Base-by-base conservation (phyloP, 2,113 vertebrate genomes). In the Dasyornis broadbenti region DNA sequence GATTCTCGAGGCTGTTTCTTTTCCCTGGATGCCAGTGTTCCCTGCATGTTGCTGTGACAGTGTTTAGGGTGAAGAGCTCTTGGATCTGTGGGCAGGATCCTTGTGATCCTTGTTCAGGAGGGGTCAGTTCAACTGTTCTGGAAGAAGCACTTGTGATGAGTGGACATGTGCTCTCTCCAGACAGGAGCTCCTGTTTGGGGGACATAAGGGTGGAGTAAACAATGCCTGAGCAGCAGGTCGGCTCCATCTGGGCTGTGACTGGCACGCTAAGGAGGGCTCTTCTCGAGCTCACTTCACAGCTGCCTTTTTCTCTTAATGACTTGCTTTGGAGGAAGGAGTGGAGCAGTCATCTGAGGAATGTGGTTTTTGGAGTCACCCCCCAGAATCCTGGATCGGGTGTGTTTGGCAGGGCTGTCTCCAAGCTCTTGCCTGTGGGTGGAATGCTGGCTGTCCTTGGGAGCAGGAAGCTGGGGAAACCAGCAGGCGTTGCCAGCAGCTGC, bases 201-300 rank as follows among this genome's bases (percentile, higher is more conserved):
- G 72, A 94, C 94, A 97, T 95, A 94, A 95, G 90, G 88, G 77
- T 61, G 92, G 49, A 86, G 88, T 65, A 53, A 86, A 52, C 79
- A 89, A 76, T 87, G 81, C 92, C 91, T 92, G 82, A 83, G 92
- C 92, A 94, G 93, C 85, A 93, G 90, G 56, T 78, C 9, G 76
- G 88, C 96, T 95, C 95, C 90, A 94, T 89, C 82, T 86, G 5
- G 35, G 93, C 94, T 79, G 65, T 89, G 82, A 15, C 92, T 91
- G 92, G 93, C 65, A 71, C 13, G 91, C 73, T 45, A 6, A 95
- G 89, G 86, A 82, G 2, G 0, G 71, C 44, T 80, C 76, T 45
- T 88, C 93, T 88, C 4, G 13, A 89, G 91, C 94, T 86, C 72
- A n/a, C 92, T 94, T 90, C 85, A 86, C 86, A 89, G 88, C 90